Evolutionary conservation across 1,140 invertebrate species (phyloP).

Genomic region (Episyrphus balteatus): DNA sequence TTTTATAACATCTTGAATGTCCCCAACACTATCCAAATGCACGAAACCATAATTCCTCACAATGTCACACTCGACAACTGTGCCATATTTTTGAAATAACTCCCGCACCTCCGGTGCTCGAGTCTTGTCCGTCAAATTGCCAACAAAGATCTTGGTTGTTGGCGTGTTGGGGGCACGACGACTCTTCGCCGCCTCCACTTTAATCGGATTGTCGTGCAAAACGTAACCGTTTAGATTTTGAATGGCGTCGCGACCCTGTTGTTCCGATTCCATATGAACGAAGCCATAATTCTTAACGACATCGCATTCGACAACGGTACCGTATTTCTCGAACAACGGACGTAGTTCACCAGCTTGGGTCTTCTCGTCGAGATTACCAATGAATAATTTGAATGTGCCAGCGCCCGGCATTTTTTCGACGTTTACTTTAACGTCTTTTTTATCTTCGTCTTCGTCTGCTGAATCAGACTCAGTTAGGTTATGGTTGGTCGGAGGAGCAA

Average conservation of each 20-base stretch:
- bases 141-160: constrained; percentile 82
- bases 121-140: constrained; percentile 79
- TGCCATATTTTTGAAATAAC: constrained; percentile 77
- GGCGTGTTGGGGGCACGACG: constrained; percentile 72
- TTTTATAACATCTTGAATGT: constrained; percentile 75
- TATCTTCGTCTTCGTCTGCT: no score
- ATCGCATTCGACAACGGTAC: constrained; percentile 91
- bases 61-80: constrained; percentile 83
- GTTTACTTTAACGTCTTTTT: no score
- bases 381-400: constrained; percentile 89
- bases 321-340: constrained; percentile 87
- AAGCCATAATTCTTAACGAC: constrained; percentile 96
- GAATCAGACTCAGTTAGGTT: no score
- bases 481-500: no score
- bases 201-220: constrained; percentile 78
- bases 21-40: constrained; percentile 70
- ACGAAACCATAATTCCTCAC: constrained; percentile 88
- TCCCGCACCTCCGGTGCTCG: constrained; percentile 76
- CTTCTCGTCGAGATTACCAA: constrained; percentile 87
- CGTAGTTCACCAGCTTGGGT: constrained; percentile 74
- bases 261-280: constrained; percentile 92
- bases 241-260: constrained; percentile 81
- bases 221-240: constrained; percentile 80
- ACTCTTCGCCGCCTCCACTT: constrained; percentile 83
- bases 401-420: constrained; percentile 65